Percentiles rank a stretch among this genome's conserved stretches.
Evolutionary conservation across 1,140 invertebrate genomes (phyloP).

Genomic region (Papilio xuthus): DNA sequence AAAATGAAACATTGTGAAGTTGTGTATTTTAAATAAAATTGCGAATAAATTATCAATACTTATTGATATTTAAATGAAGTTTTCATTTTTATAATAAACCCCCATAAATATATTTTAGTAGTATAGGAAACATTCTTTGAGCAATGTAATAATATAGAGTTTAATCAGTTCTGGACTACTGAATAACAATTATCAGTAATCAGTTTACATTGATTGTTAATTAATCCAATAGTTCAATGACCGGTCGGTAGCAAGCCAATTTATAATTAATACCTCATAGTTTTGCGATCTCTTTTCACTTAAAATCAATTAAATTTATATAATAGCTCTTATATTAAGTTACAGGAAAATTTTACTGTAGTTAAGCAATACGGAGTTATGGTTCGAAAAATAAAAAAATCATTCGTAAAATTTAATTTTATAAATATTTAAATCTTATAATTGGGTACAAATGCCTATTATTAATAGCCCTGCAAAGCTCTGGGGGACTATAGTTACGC

Average conservation of each 20-base stretch:
- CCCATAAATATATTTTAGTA: neutral
- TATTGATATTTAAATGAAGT: conserved; percentile 73
- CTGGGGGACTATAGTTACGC: neutral
- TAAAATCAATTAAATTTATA: neutral
- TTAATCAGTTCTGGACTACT: neutral
- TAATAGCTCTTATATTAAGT: too few species aligned
- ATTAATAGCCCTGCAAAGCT: neutral
- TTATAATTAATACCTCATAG: neutral
- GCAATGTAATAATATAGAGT: neutral
- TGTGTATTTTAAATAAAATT: conserved; percentile 82
- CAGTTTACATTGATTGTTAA: neutral
- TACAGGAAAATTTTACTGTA: too few species aligned
- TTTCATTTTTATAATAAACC: conserved; percentile 46
- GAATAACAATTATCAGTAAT: neutral
- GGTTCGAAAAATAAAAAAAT: too few species aligned
- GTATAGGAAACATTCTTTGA: neutral
- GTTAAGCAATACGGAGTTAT: too few species aligned
- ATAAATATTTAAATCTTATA: too few species aligned
- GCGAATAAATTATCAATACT: conserved; percentile 81
- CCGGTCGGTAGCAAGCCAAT: neutral
- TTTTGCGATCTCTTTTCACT: neutral
- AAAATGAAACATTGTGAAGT: conserved; percentile 79
- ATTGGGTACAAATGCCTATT: neutral
- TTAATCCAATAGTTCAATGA: neutral
- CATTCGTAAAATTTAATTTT: too few species aligned